Percentiles rank a stretch among this genome's conserved stretches.
phyloP scores from a whole-genome alignment of 1,140 invertebrate species.

The Leptonema lineaticorne region DNA sequence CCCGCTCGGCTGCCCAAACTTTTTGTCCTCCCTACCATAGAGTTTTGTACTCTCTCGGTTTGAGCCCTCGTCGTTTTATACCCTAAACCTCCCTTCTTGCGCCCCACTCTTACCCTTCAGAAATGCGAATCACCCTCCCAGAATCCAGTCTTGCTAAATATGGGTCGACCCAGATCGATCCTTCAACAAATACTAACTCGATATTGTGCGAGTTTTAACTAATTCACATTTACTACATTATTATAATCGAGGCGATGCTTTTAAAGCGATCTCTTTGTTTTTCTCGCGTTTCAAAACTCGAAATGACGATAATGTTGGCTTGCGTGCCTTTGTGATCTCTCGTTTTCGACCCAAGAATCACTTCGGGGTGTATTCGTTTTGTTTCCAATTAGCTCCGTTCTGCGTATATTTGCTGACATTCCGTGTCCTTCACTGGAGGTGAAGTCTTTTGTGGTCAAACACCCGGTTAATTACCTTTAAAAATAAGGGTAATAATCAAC shows the following conservation, averaged over 20 bases:
- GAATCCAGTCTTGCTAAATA: background rate
- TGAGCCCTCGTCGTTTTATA: background rate
- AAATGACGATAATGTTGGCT: background rate
- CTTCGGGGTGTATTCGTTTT: background rate
- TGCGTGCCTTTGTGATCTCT: background rate
- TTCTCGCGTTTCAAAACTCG: no score
- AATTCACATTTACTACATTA: no score
- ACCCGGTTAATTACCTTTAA: slow-evolving; percentile 5
- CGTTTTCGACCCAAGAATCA: background rate
- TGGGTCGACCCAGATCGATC: slow-evolving; percentile 17
- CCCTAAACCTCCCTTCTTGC: no score
- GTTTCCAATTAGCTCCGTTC: background rate
- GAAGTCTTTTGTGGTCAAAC: slow-evolving; percentile 8
- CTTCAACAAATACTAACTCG: background rate
- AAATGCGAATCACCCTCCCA: background rate
- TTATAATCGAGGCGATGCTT: no score
- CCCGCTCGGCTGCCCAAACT: background rate
- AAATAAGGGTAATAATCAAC: slow-evolving; percentile 3
- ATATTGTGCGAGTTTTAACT: background rate
- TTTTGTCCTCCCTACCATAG: background rate
- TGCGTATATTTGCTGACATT: background rate
- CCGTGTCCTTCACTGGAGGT: slow-evolving; percentile 5
- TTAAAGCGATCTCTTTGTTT: no score
- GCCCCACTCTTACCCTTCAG: background rate
- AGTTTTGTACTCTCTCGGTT: slow-evolving; percentile 19